Percentiles rank a stretch among this genome's conserved stretches.
These are phyloP conservation scores for Marronus borbonicus DNA, from an alignment of 2,888 invertebrate species.

Conservation along the genomic window DNA sequence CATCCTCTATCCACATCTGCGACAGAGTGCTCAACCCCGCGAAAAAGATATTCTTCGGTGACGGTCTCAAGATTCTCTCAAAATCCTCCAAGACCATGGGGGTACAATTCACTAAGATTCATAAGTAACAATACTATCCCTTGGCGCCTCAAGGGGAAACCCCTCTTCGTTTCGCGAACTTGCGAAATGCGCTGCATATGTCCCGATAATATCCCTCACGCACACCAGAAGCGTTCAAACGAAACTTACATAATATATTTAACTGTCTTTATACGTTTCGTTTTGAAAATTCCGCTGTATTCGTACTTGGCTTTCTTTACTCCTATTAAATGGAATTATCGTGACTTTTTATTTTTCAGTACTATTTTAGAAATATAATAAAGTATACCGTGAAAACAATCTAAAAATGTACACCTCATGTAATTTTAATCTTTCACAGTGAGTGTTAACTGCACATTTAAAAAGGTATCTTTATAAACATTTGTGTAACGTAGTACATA, in stretches of 20 bases:
- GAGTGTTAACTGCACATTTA: no score
- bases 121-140: constrained; percentile 48
- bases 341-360: no score
- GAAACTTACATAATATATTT: background rate
- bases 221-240: background rate
- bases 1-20: constrained; percentile 58
- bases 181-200: constrained; percentile 8
- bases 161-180: constrained; percentile 6
- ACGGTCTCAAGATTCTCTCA: constrained; percentile 49
- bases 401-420: no score
- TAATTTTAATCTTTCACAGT: no score
- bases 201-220: background rate
- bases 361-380: no score
- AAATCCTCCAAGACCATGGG: constrained; percentile 42
- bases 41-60: constrained; percentile 50
- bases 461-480: no score
- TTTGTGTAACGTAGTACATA: no score
- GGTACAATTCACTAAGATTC: constrained; percentile 46
- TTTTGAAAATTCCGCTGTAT: background rate
- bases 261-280: background rate
- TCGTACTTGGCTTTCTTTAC: no score
- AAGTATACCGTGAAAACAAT: no score
- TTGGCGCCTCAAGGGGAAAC: constrained; percentile 29
- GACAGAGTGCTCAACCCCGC: constrained; percentile 50
- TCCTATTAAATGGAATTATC: no score